Evolutionary conservation across 2,113 vertebrate species (phyloP), one percentile per base, ranked within the genome.

Genomic region (Sciurus niger): DNA sequence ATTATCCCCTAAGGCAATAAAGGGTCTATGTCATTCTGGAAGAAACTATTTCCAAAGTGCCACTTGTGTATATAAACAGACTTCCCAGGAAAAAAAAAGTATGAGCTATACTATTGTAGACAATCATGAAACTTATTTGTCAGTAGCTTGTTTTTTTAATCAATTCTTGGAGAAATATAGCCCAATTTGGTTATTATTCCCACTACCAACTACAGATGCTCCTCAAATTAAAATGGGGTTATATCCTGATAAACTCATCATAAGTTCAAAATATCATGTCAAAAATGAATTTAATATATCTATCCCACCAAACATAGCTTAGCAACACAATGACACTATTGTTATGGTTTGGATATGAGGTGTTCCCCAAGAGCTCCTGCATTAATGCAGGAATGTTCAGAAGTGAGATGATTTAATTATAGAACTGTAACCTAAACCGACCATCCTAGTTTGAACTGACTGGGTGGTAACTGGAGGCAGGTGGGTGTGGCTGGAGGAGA

Each of bases 1-100:
- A 82, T 76, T 86, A 73, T 80, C 18, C n/a, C 91, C 73, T 48
- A n/a, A 94, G 84, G 51, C 32, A 90, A 84, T 74, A 94, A 91
- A 95, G 20, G 9, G 2, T 88, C 37, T 94, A 63, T 72, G 28
- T 89, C 68, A 77, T 80, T 94, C 89, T 63, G 4, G 51, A 88
- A 80, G 48, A 94, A 94, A 91, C 11, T 60, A 88, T 93, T 77
- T 20, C 46, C 83, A 93, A 92, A 65, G 65, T 77, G 12, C 13
- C 11, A 34, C 34, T 84, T 95, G 34, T 51, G 60, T 89, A 89
- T n/a, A 94, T 20, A 90, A 84, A 63, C 24, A 83, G 34, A 93
- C 24, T 86, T 73, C 43, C 68, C 37, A 73, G 40, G 46, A 51
- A 40, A 90, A 94, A 82, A 24, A 90, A 92, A 86, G 32, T 53